Conservation (phyloP, 2,797 vertebrate species). For the Micropoecilia bifurca region DNA sequence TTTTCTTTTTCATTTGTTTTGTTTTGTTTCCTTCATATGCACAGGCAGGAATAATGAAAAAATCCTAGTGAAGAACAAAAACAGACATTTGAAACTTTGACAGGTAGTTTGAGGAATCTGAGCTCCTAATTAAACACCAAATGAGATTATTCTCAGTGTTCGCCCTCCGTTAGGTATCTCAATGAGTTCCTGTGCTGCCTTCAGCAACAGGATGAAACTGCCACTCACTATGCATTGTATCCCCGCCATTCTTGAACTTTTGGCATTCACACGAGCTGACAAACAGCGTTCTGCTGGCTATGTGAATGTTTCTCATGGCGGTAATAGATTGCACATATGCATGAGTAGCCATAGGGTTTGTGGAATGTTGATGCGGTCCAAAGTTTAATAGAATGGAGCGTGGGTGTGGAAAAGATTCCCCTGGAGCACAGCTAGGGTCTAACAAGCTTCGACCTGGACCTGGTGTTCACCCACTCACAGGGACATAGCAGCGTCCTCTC, state of each 20-base stretch:
- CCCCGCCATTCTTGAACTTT: constrained; percentile 16
- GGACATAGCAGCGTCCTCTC: constrained; percentile 44
- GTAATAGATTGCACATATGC: constrained; percentile 24
- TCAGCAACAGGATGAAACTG: constrained; percentile 3
- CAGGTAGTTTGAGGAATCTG: not conserved
- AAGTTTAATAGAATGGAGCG: constrained; percentile 56
- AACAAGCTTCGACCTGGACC: constrained; percentile 69
- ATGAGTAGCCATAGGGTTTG: constrained; percentile 34
- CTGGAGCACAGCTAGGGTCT: constrained; percentile 65
- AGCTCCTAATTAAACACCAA: not conserved
- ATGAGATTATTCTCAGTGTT: not conserved
- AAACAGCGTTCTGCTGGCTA: constrained; percentile 5
- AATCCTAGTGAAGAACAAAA: not conserved
- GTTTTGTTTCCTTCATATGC: not conserved
- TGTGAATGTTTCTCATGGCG: constrained; percentile 18
- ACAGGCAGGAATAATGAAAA: not conserved
- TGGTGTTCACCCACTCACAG: constrained; percentile 69
- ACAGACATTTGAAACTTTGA: not conserved
- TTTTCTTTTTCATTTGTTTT: not conserved
- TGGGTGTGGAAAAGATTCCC: constrained; percentile 67
- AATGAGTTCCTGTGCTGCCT: constrained; percentile 1
- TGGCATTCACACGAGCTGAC: constrained; percentile 17
- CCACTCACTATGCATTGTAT: constrained; percentile 1
- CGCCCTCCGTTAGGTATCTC: not conserved
- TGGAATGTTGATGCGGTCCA: constrained; percentile 65